These are phyloP conservation scores for Trogon surrucura DNA, from an alignment of 2,113 vertebrate genomes.

Conservation along the genomic window DNA sequence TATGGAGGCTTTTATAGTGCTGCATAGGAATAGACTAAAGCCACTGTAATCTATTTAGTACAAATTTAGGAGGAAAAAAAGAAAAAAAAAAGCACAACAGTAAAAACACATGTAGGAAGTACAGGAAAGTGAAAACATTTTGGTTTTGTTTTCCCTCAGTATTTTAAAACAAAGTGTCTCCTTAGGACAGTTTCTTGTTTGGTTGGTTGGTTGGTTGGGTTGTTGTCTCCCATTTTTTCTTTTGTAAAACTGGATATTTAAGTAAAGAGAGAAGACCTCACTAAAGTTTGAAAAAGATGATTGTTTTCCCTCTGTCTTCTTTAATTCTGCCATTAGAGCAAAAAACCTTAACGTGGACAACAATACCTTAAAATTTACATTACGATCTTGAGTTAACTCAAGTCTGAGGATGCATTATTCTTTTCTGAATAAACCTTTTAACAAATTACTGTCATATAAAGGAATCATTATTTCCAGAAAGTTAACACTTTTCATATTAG, in stretches of 20 bases:
- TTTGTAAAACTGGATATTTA: background rate
- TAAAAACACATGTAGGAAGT: rapidly evolving
- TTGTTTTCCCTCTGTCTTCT: background rate
- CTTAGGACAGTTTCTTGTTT: background rate
- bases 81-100: too few relatives aligned
- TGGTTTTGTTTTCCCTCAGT: rapidly evolving
- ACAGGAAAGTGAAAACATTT: background rate
- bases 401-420: background rate
- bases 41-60: background rate
- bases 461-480: background rate
- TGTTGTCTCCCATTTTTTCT: background rate
- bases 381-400: background rate
- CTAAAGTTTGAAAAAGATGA: background rate
- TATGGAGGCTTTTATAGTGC: background rate
- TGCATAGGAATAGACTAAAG: background rate
- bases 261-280: background rate
- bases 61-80: too few relatives aligned
- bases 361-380: background rate
- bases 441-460: background rate
- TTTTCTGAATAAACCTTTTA: background rate
- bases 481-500: background rate
- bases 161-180: background rate
- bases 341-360: background rate
- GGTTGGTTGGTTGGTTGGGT: too few relatives aligned
- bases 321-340: background rate